These are phyloP conservation scores for Cygnus olor DNA, from an alignment of 2,797 vertebrate species.

Conservation along the genomic window DNA sequence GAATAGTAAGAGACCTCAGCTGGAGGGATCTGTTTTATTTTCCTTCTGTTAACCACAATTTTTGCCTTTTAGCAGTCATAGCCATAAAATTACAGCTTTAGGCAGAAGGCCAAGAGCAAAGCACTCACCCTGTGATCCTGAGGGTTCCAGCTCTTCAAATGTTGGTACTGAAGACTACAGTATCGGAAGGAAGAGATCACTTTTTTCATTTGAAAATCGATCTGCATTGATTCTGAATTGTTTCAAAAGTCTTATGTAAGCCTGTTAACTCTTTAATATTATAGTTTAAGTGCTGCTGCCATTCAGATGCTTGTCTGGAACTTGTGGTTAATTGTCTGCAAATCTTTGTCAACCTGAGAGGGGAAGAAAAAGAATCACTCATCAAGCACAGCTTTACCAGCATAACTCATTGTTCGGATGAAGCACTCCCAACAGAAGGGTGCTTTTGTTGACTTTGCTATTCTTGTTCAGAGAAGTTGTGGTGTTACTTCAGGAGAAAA, in stretches of 20 bases:
- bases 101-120: neutral
- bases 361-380: neutral
- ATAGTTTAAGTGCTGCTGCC: neutral
- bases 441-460: conserved; percentile 52
- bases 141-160: neutral
- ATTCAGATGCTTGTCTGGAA: conserved; percentile 18
- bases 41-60: neutral
- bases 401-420: conserved; percentile 33
- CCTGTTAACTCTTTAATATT: neutral
- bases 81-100: neutral
- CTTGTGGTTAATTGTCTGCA: conserved; percentile 10
- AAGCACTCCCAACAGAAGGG: neutral
- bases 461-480: conserved; percentile 32
- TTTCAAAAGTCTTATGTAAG: neutral
- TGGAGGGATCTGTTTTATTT: neutral
- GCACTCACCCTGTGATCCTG: neutral
- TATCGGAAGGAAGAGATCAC: neutral
- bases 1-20: neutral
- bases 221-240: neutral
- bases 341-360: neutral
- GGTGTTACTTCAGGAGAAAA: conserved; percentile 23
- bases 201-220: conserved; percentile 14
- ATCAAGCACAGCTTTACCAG: conserved; percentile 36
- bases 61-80: neutral
- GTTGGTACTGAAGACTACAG: neutral